Evolutionary conservation across 2,113 vertebrate species (phyloP), one percentile per base, ranked within the genome.

Genomic region (Ia io): DNA sequence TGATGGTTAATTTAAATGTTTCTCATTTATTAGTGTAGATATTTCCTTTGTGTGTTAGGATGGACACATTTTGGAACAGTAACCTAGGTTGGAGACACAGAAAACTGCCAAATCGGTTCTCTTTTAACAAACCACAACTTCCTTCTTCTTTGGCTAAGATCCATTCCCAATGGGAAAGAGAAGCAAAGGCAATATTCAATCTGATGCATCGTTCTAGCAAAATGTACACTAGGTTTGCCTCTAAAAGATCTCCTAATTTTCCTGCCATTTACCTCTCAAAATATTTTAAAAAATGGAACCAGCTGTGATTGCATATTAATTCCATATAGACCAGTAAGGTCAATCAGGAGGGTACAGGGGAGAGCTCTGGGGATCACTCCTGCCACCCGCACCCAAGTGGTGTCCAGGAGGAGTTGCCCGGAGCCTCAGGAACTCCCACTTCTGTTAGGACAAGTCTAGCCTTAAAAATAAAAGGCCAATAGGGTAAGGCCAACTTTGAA

Each of bases 391-490:
- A 4, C 0, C 59, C 59, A 61, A 61, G 25, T 61, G 12, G 18
- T 0, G 4, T 22, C 47, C 44, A 18, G 3, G 28, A 2, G 22
- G n/a, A 79, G 12, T 22, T 59, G 92, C 59, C 77, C 9, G 4
- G 35, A 59, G 22, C 10, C 35, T 53, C 65, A 16, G 25, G 14
- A 9, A 35, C 49, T 59, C 42, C 56, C 32, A 32, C 23, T 61
- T 91, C 37, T 14, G 17, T 28, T 20, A 67, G 30, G 30, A 23
- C 49, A 42, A 28, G 59, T 28, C 59, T 61, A 61, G 59, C 59
- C 59, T 61, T 61, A 61, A 65, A 32, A 32, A 85, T 78, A 95
- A 92, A 95, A 80, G 28, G 65, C 93, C 70, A 70, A 78, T 10
- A 82, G 82, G 61, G 40, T 88, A 40, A 93, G 0, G n/a, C 78